Evolutionary conservation across 2,113 vertebrate species (phyloP), one percentile per base, ranked within the genome.

Genomic region (Corapipo altera): DNA sequence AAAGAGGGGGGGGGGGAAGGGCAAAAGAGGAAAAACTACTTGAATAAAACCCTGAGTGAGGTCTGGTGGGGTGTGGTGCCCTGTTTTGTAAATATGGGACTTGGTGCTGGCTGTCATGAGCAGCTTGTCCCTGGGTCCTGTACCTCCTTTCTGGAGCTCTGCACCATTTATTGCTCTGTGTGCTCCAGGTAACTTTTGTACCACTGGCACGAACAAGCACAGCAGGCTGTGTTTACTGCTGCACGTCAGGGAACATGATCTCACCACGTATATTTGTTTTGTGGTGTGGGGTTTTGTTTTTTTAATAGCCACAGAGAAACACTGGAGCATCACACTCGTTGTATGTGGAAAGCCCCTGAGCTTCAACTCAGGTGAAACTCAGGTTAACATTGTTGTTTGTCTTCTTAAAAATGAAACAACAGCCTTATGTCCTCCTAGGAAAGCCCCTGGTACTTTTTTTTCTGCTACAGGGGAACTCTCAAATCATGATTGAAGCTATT

Each of bases 251-350:
- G 13, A 33, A 35, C 2, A 0, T 1, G 18, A 8, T 11, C 32
- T 72, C 24, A 1, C 19, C 0, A 0, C 0, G 9, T 17, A 2
- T 5, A 0, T 43, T 33, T 41, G n/a, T 5, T 21, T 5, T 5
- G 28, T 14, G 69, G 19, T 1, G 15, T 2, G 19, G 7, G 4
- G 6, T 11, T 28, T 7, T 43, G 18, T 30, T 27, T n/a, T 41
- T 9, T 23, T 0, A 72, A 48, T 19, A 28, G 9, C 7, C 1
- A 2, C 6, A 12, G 41, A 69, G 32, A 55, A 72, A 20, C 30
- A 0, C 1, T 2, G 11, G n/a, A 20, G 11, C 27, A 13, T 23
- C n/a, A 15, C 30, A 0, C 9, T 15, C 1, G n/a, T 39, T 19
- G 12, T 12, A 0, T 6, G 22, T 24, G 67, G 57, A 51, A 86